Evolutionary conservation across 2,113 vertebrate genomes (phyloP).

Genomic region (Petrocephalus microphthalmus): DNA sequence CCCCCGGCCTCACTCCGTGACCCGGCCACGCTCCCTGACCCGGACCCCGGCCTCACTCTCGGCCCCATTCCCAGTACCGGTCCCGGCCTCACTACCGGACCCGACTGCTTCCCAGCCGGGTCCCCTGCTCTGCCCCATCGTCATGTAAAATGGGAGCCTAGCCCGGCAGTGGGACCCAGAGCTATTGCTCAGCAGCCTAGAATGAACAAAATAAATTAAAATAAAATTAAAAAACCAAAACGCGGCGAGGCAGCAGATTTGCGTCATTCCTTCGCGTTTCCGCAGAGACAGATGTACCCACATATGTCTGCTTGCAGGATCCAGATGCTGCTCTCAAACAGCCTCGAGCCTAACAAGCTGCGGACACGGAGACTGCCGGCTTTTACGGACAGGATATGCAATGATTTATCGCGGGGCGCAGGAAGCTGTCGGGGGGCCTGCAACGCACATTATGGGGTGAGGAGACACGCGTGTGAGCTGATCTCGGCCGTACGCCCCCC

Average conservation of each 20-base stretch:
- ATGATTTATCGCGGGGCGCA: constrained; percentile 47
- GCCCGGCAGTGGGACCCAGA: constrained; percentile 23
- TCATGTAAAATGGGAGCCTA: neutral
- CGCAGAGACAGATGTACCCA: constrained; percentile 61
- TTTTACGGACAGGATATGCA: constrained; percentile 54
- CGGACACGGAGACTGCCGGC: constrained; percentile 62
- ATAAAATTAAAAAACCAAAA: constrained; percentile 25
- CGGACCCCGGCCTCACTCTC: no score
- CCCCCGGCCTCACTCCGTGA: no score
- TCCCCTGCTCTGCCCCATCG: neutral
- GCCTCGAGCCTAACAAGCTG: constrained; percentile 70
- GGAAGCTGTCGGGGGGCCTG: neutral
- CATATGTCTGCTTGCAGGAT: constrained; percentile 61
- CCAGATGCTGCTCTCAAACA: constrained; percentile 64
- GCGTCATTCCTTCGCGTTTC: constrained; percentile 48
- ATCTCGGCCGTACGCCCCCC: constrained; percentile 27
- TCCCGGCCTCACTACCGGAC: neutral
- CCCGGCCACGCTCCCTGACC: no score
- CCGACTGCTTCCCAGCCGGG: neutral
- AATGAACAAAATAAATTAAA: constrained; percentile 36
- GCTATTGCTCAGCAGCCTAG: constrained; percentile 43
- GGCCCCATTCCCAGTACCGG: neutral
- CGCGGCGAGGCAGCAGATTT: constrained; percentile 40
- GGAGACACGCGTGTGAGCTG: neutral
- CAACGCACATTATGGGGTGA: neutral